Evolutionary conservation across 2,113 vertebrate genomes (phyloP).

Genomic region (Ahaetulla prasina): DNA sequence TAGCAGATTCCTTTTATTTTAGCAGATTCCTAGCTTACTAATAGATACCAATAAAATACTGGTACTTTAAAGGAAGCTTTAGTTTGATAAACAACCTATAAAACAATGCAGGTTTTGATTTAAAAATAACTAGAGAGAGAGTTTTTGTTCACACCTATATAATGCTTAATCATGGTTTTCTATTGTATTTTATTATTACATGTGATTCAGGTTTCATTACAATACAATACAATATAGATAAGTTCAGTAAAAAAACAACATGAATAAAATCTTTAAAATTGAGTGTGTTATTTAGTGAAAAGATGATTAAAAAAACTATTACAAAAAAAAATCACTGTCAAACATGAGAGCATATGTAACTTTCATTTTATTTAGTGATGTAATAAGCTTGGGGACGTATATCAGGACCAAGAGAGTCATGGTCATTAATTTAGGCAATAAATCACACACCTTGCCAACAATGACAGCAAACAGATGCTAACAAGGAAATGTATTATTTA

Average conservation of each 20-base stretch:
- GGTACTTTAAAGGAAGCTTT: background rate
- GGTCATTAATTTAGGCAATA: conserved; percentile 76
- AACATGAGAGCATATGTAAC: conserved; percentile 48
- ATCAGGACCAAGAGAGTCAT: conserved; percentile 72
- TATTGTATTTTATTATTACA: background rate
- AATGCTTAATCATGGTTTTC: background rate
- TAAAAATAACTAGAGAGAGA: background rate
- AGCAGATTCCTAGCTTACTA: background rate
- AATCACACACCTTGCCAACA: conserved; percentile 71
- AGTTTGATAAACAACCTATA: background rate
- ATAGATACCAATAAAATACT: background rate
- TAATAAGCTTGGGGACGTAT: conserved; percentile 68
- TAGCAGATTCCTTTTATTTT: background rate
- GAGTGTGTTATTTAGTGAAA: conserved; percentile 54
- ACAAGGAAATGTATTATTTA: conserved; percentile 78
- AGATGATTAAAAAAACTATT: conserved; percentile 65
- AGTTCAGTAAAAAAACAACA: background rate
- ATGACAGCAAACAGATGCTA: conserved; percentile 78
- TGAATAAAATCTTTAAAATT: conserved; percentile 21
- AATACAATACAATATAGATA: background rate
- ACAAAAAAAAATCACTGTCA: conserved; percentile 58
- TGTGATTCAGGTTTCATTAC: background rate
- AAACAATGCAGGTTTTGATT: background rate
- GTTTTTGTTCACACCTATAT: background rate
- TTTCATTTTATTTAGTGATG: conserved; percentile 71